Conservation (phyloP, 2,113 vertebrate species). For the Scytalopus superciliaris region DNA sequence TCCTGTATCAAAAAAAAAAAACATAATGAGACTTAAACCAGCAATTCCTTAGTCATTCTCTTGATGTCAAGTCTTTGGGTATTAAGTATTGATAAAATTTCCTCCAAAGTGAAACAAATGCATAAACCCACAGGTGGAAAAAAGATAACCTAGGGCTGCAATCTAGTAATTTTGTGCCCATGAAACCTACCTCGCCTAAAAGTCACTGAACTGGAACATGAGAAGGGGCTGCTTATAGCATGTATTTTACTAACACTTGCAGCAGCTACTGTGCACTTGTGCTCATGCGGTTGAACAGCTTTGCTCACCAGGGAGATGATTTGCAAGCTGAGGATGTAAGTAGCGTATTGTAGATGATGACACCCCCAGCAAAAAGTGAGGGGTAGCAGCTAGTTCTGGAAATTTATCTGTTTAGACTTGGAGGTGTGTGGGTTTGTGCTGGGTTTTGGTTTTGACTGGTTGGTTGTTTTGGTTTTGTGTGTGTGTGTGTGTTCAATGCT, state of each 20-base stretch:
- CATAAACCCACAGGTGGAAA: neutral
- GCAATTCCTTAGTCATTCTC: neutral
- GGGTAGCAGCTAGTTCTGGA: neutral
- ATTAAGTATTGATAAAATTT: neutral
- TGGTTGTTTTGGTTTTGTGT: neutral
- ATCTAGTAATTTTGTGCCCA: neutral
- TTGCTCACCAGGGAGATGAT: neutral
- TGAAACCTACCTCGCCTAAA: neutral
- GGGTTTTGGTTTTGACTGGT: neutral
- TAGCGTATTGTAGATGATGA: neutral
- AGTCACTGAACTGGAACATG: neutral
- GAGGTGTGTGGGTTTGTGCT: neutral
- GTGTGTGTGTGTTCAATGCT: too few relatives aligned
- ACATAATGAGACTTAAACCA: neutral
- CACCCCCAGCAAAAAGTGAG: neutral
- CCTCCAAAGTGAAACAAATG: neutral
- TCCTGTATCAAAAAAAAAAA: neutral
- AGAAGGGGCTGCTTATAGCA: neutral
- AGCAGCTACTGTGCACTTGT: neutral
- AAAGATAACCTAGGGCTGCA: neutral
- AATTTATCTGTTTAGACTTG: neutral
- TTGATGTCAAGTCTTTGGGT: neutral
- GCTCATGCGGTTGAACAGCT: fast-evolving
- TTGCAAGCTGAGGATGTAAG: neutral
- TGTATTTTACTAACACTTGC: neutral